Conservation (phyloP, 2,113 vertebrate species). For the Ameiurus melas region DNA sequence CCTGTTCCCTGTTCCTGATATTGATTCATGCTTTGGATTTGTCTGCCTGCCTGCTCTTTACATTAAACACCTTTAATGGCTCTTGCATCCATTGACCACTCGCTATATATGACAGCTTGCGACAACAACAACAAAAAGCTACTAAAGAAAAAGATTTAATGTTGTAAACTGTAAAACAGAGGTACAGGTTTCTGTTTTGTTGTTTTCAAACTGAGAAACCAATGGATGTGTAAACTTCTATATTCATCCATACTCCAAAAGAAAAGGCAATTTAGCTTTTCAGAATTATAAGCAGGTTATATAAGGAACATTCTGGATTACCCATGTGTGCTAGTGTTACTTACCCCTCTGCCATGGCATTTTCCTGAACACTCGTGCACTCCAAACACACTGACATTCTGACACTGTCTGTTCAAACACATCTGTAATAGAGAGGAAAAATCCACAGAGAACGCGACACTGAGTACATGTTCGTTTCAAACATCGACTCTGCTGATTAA, state of each 20-base stretch:
- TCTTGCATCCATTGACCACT: too few relatives aligned
- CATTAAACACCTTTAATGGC: too few relatives aligned
- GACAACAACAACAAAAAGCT: neutral
- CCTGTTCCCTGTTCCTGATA: too few relatives aligned
- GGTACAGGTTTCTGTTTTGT: neutral
- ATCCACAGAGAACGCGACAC: neutral
- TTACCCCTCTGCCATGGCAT: conserved; percentile 89
- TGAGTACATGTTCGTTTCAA: conserved; percentile 12
- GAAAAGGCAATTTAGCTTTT: neutral
- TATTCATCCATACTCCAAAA: neutral
- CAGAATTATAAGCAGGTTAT: neutral
- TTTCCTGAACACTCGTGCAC: conserved; percentile 82
- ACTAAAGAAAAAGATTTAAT: neutral
- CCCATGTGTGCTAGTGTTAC: conserved; percentile 51
- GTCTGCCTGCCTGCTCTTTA: too few relatives aligned
- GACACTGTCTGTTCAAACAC: conserved; percentile 90
- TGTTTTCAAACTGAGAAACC: neutral
- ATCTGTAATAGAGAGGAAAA: conserved; percentile 73
- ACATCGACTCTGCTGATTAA: conserved; percentile 16
- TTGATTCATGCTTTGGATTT: too few relatives aligned
- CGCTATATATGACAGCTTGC: too few relatives aligned
- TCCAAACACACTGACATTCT: conserved; percentile 89
- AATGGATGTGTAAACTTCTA: neutral
- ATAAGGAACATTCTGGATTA: neutral
- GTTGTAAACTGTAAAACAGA: neutral